phyloP scores from a whole-genome alignment of 2,113 vertebrate species.

The Oryzias javanicus region DNA sequence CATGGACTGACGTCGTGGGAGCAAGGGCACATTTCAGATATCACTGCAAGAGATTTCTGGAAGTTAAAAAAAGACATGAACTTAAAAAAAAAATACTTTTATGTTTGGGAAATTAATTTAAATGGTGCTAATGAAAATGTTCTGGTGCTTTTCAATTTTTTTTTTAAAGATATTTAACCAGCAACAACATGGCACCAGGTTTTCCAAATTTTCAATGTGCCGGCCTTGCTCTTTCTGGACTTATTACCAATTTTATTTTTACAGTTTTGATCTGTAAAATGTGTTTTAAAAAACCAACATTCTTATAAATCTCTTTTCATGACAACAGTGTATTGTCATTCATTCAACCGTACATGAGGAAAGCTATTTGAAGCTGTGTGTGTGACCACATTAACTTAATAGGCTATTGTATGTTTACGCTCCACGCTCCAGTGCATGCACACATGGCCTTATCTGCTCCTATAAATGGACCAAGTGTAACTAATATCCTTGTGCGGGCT shows the following conservation, averaged over 20 bases:
- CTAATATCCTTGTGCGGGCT: slow-evolving; percentile 58
- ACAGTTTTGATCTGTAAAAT: slow-evolving; percentile 44
- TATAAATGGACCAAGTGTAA: slow-evolving; percentile 68
- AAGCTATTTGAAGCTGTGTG: slow-evolving; percentile 50
- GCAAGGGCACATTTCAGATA: slow-evolving; percentile 12
- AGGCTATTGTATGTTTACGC: slow-evolving; percentile 53
- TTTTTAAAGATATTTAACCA: slow-evolving; percentile 40
- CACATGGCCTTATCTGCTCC: slow-evolving; percentile 50
- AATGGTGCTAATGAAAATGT: slow-evolving; percentile 53
- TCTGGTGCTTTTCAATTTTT: slow-evolving; percentile 53
- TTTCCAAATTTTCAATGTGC: slow-evolving; percentile 32
- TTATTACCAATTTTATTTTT: slow-evolving; percentile 25
- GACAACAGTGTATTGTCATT: slow-evolving; percentile 39
- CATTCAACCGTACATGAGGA: slow-evolving; percentile 15
- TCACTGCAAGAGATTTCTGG: slow-evolving; percentile 13
- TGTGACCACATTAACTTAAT: slow-evolving; percentile 1
- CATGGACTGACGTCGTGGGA: not conserved
- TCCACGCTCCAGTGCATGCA: slow-evolving; percentile 41
- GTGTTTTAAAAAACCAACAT: slow-evolving; percentile 60
- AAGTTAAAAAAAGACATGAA: not conserved
- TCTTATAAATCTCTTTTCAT: slow-evolving; percentile 61
- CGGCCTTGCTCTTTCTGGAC: slow-evolving; percentile 30
- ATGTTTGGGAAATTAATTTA: slow-evolving; percentile 39
- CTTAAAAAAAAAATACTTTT: slow-evolving; percentile 24
- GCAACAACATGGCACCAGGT: slow-evolving; percentile 39